Percentiles rank a stretch among this genome's conserved stretches.
These are phyloP conservation scores for Thaleichthys pacificus DNA, from an alignment of 2,797 vertebrate genomes.

Conservation along the genomic window DNA sequence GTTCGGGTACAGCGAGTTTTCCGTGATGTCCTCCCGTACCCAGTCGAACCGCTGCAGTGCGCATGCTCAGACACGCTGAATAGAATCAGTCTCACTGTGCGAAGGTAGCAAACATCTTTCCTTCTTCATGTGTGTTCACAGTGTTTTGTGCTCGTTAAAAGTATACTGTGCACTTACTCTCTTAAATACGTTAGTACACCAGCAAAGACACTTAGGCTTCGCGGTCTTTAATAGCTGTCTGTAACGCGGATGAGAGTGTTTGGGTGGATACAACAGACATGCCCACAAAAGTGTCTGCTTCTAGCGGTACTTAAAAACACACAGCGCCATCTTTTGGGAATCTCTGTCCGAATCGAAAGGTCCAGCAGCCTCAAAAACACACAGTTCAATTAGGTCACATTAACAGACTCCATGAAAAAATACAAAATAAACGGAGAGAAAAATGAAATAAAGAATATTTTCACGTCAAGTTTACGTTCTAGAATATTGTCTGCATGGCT, in stretches of 20 bases:
- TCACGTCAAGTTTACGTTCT: neutral
- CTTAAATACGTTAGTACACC: neutral
- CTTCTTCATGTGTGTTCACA: neutral
- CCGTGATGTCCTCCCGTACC: constrained; percentile 77
- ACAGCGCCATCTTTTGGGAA: constrained; percentile 56
- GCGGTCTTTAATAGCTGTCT: neutral
- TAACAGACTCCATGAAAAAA: neutral
- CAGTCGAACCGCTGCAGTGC: constrained; percentile 69
- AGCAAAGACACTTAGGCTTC: neutral
- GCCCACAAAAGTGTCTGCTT: neutral
- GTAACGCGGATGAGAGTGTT: neutral
- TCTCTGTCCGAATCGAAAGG: accelerated
- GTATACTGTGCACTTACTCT: neutral
- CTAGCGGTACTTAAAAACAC: constrained; percentile 3
- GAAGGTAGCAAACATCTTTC: constrained; percentile 36
- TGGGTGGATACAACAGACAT: neutral
- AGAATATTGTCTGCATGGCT: too few relatives aligned
- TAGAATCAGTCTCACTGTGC: constrained; percentile 52
- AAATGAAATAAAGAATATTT: neutral
- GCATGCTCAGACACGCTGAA: constrained; percentile 69
- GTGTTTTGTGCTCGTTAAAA: neutral
- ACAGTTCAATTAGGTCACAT: neutral
- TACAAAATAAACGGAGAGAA: constrained; percentile 28
- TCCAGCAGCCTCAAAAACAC: neutral
- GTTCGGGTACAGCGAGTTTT: constrained; percentile 66